Conservation (phyloP, 2,113 vertebrate genomes). For the Gnathonemus longibarbis region DNA sequence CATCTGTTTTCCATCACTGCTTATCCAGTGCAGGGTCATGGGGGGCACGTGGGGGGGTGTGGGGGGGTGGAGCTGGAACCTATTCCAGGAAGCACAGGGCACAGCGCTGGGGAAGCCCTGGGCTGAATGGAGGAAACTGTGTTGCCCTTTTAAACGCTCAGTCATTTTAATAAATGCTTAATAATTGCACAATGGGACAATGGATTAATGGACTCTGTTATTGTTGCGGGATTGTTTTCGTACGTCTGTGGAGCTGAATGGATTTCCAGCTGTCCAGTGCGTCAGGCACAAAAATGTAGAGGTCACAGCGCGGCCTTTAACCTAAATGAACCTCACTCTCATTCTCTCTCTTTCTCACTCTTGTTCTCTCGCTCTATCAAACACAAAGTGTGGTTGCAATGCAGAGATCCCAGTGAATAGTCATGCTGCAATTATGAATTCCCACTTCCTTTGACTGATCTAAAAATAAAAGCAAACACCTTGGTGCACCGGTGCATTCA, state of each 20-base stretch:
- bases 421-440: constrained; percentile 41
- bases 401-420: constrained; percentile 27
- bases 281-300: background rate
- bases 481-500: constrained; percentile 36
- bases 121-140: background rate
- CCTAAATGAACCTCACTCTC: background rate
- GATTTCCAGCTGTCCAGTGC: background rate
- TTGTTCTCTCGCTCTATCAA: constrained; percentile 31
- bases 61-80: background rate
- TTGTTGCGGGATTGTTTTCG: background rate
- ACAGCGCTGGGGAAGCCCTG: background rate
- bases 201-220: background rate
- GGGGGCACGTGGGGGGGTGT: background rate
- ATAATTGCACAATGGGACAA: background rate
- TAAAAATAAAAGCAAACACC: constrained; percentile 48
- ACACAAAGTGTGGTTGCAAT: constrained; percentile 10
- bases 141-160: background rate
- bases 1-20: background rate
- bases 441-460: constrained; percentile 43
- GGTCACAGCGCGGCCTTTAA: background rate
- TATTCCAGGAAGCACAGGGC: background rate
- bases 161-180: background rate
- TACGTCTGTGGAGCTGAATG: background rate
- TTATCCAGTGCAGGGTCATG: background rate
- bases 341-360: constrained; percentile 32